Conservation (phyloP, 2,888 invertebrate species). For the Tanypteryx hageni region DNA sequence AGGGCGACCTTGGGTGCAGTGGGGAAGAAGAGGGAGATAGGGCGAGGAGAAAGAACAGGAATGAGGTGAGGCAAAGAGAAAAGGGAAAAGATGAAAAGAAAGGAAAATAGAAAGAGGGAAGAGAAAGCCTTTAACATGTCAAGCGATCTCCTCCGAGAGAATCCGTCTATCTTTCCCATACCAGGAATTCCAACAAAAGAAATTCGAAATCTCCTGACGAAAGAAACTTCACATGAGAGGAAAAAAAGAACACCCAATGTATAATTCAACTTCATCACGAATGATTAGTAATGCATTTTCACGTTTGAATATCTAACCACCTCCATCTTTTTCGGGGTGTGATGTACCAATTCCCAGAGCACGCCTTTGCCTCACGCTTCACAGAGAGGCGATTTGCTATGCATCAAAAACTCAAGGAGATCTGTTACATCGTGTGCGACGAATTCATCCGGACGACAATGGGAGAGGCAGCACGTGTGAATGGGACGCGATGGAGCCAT, state of each 20-base stretch:
- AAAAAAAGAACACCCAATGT: background rate
- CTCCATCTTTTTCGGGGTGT: background rate
- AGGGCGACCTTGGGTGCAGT: conserved; percentile 33
- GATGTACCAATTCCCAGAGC: conserved; percentile 1
- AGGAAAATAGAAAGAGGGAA: background rate
- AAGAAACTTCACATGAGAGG: background rate
- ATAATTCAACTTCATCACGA: conserved; percentile 31
- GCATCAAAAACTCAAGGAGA: background rate
- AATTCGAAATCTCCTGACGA: background rate
- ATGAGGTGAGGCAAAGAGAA: background rate
- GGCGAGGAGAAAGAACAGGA: background rate
- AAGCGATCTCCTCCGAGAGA: background rate
- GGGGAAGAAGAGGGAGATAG: background rate
- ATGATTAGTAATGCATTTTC: conserved; percentile 45
- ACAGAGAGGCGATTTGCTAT: conserved; percentile 17
- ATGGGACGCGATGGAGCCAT: background rate
- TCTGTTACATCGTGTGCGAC: conserved; percentile 13
- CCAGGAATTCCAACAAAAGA: background rate
- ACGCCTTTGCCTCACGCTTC: background rate
- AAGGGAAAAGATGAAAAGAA: background rate
- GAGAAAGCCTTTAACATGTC: conserved; percentile 10
- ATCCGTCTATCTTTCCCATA: background rate
- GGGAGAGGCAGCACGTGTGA: background rate
- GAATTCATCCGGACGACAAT: conserved; percentile 26
- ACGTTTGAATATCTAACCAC: conserved; percentile 37